Evolutionary conservation across 2,888 invertebrate species (phyloP).

Genomic region (Hedychridium roseum): DNA sequence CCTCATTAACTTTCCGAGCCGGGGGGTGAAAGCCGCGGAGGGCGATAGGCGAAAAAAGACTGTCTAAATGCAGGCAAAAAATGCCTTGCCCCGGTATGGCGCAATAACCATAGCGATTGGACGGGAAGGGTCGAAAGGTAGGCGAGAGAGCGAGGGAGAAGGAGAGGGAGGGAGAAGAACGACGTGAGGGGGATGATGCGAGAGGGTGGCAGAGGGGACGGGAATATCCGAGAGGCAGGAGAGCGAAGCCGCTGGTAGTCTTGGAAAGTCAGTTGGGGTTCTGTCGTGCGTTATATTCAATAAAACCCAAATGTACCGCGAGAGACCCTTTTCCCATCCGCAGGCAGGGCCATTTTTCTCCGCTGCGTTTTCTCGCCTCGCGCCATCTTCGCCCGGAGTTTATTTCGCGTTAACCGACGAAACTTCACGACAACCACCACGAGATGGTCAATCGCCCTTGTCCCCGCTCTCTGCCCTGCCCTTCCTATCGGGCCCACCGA

Average conservation of each 20-base stretch:
- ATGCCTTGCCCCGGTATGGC: slow-evolving; percentile 44
- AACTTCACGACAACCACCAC: too few relatives aligned
- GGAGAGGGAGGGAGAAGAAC: background rate
- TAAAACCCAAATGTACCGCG: slow-evolving; percentile 55
- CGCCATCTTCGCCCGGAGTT: slow-evolving; percentile 26
- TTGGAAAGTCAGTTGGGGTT: slow-evolving; percentile 36
- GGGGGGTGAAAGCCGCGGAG: too few relatives aligned
- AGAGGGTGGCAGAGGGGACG: background rate
- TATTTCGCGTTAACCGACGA: slow-evolving; percentile 44
- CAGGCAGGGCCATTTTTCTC: slow-evolving; percentile 31
- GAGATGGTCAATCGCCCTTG: too few relatives aligned
- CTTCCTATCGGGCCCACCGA: too few relatives aligned
- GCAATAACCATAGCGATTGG: slow-evolving; percentile 46
- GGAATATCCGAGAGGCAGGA: background rate
- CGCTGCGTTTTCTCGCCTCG: background rate
- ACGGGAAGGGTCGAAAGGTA: slow-evolving; percentile 5
- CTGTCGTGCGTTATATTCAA: slow-evolving; percentile 50
- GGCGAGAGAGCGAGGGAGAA: slow-evolving; percentile 5
- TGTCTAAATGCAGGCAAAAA: slow-evolving; percentile 46
- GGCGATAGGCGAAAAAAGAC: slow-evolving; percentile 34
- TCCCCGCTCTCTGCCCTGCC: background rate
- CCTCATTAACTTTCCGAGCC: too few relatives aligned
- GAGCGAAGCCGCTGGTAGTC: slow-evolving; percentile 22
- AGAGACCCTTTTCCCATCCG: slow-evolving; percentile 43
- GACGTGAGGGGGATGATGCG: background rate